Evolutionary conservation across 2,888 invertebrate genomes (phyloP).

Genomic region (Cybosia mesomella): DNA sequence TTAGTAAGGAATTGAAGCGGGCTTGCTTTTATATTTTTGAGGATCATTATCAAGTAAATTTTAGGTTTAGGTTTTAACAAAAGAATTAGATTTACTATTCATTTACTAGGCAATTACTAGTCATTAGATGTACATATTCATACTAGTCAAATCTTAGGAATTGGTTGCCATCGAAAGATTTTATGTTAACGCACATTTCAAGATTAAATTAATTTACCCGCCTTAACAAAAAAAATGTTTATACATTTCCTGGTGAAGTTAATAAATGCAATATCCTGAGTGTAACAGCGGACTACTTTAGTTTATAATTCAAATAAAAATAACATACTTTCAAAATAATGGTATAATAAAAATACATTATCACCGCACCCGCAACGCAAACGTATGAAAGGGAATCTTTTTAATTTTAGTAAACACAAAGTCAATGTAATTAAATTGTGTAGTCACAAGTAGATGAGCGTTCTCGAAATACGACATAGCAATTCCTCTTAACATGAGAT

Average conservation of each 20-base stretch:
- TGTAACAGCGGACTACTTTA: conserved; percentile 24
- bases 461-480: conserved; percentile 30
- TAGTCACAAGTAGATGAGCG: conserved; percentile 19
- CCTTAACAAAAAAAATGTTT: too few species aligned
- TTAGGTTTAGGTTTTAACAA: background rate
- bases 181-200: background rate
- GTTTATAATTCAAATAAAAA: conserved; percentile 43
- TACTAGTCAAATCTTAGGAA: too few species aligned
- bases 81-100: background rate
- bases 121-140: too few species aligned
- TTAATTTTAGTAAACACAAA: conserved; percentile 42
- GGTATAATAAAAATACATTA: conserved; percentile 41
- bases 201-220: too few species aligned
- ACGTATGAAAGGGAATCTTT: conserved; percentile 38
- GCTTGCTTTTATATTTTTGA: background rate
- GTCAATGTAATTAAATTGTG: conserved; percentile 40
- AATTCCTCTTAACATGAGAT: conserved; percentile 42
- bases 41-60: background rate
- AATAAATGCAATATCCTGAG: conserved; percentile 30
- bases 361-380: conserved; percentile 33
- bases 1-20: background rate
- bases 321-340: conserved; percentile 39
- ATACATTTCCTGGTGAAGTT: conserved; percentile 6
- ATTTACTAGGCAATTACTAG: too few species aligned
- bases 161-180: background rate